phyloP scores from a whole-genome alignment of 2,888 invertebrate genomes.

The Lasioglossum morio region DNA sequence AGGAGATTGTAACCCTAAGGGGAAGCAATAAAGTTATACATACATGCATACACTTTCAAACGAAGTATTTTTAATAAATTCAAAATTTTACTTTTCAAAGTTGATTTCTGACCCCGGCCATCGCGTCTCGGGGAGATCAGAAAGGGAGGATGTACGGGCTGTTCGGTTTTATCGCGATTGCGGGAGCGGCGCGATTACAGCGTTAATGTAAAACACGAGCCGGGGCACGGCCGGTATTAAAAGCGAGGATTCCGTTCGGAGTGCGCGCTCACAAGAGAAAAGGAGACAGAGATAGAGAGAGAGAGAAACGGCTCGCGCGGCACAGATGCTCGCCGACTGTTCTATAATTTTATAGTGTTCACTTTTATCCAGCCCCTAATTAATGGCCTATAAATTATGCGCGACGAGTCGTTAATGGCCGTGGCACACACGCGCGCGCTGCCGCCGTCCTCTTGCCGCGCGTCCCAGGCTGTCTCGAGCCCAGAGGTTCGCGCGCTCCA shows the following conservation, averaged over 20 bases:
- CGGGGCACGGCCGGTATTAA: conserved; percentile 63
- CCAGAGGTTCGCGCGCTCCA: conserved; percentile 38
- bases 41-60: no score
- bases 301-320: conserved; percentile 40
- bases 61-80: no score
- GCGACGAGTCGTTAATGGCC: conserved; percentile 80
- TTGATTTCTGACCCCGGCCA: conserved; percentile 16
- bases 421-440: conserved; percentile 52
- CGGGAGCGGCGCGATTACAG: conserved; percentile 50
- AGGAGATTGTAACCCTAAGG: no score
- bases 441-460: conserved; percentile 14
- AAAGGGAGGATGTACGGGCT: conserved; percentile 15
- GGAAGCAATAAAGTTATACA: no score
- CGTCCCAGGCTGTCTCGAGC: neutral
- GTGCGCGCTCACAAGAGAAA: conserved; percentile 20
- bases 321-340: conserved; percentile 72
- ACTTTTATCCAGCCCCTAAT: conserved; percentile 80
- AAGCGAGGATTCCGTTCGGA: conserved; percentile 48
- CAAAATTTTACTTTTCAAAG: neutral
- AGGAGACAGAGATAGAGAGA: neutral
- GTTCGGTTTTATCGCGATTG: conserved; percentile 57
- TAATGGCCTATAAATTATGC: conserved; percentile 83
- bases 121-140: conserved; percentile 20
- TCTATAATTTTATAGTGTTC: conserved; percentile 79
- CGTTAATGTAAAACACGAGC: conserved; percentile 64